phyloP scores from a whole-genome alignment of 2,797 vertebrate genomes.

The Enteromius paludinosus region DNA sequence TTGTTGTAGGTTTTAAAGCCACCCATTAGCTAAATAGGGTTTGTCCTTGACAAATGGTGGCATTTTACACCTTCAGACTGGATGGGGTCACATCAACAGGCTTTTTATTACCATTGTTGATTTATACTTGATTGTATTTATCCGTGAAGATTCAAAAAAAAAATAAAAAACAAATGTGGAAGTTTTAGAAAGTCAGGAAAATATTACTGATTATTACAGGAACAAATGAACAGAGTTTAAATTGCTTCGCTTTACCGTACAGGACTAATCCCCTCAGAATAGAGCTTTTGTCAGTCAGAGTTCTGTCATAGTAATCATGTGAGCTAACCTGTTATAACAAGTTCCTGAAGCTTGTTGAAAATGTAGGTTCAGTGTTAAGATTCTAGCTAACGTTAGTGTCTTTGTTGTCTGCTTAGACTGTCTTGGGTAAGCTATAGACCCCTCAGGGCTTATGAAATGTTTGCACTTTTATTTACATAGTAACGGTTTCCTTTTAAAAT shows the following conservation, averaged over 20 bases:
- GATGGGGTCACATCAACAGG: neutral
- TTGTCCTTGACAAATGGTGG: neutral
- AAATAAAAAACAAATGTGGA: neutral
- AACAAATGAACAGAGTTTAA: neutral
- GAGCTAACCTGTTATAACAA: conserved; percentile 30
- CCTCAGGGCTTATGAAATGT: neutral
- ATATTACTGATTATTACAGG: neutral
- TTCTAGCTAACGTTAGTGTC: neutral
- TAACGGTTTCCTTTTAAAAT: neutral
- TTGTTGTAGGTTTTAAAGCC: neutral
- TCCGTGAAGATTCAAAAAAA: neutral
- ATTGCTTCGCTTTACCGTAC: neutral
- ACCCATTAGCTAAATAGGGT: neutral
- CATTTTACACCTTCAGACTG: neutral
- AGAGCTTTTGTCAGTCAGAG: conserved; percentile 4
- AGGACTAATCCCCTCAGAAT: neutral
- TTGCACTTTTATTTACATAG: neutral
- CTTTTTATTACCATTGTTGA: neutral
- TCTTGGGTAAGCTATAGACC: neutral
- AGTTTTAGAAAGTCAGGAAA: neutral
- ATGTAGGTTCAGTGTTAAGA: conserved; percentile 11
- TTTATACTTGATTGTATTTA: neutral
- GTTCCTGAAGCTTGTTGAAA: neutral
- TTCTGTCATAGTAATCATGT: neutral
- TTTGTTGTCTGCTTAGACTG: neutral